Evolutionary conservation across 2,113 vertebrate genomes (phyloP).

Genomic region (Ophiodon elongatus): DNA sequence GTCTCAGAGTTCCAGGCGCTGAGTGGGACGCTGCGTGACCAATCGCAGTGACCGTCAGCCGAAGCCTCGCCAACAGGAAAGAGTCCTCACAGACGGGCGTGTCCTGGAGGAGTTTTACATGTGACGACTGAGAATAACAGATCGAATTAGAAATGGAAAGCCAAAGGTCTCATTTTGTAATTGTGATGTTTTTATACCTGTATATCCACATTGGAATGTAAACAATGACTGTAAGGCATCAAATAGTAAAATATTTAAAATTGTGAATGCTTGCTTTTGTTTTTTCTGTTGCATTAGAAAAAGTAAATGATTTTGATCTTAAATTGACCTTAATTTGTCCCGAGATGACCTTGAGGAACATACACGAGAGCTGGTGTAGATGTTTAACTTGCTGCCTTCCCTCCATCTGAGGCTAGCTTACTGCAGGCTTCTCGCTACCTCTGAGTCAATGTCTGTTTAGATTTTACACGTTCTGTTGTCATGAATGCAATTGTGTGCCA

Average conservation of each 20-base stretch:
- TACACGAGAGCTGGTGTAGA: neutral
- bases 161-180: slow-evolving; percentile 5
- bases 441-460: too few species aligned
- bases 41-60: neutral
- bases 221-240: slow-evolving; percentile 4
- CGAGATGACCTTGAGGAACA: neutral
- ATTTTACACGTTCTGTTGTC: too few species aligned
- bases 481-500: too few species aligned
- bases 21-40: slow-evolving; percentile 82
- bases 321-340: too few species aligned
- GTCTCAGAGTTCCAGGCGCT: slow-evolving; percentile 89
- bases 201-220: slow-evolving; percentile 9
- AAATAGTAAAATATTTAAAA: slow-evolving; percentile 20
- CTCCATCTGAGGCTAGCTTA: neutral
- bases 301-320: neutral
- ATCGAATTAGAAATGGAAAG: neutral
- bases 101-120: neutral
- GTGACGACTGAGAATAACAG: neutral
- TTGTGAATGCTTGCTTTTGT: neutral
- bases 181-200: slow-evolving; percentile 24
- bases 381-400: neutral
- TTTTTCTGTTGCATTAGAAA: neutral
- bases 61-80: neutral
- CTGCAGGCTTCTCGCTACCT: neutral
- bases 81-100: neutral